Conservation (phyloP, 2,113 vertebrate genomes). For the Phoenicopterus ruber region DNA sequence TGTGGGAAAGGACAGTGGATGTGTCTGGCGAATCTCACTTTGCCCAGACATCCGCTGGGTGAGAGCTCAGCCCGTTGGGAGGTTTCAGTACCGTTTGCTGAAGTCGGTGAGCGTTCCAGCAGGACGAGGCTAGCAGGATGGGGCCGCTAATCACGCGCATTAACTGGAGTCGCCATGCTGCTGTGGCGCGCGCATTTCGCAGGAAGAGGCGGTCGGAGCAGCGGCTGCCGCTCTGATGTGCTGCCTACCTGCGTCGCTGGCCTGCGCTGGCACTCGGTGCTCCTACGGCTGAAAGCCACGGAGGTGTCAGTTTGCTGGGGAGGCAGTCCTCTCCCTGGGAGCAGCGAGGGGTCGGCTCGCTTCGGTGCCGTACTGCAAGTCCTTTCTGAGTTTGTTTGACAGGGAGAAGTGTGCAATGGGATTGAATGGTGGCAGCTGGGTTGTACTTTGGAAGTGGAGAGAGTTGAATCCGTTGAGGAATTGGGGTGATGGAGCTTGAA, state of each 20-base stretch:
- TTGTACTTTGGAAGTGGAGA: neutral
- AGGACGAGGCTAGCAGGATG: neutral
- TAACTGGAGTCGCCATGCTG: neutral
- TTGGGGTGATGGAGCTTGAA: neutral
- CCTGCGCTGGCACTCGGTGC: neutral
- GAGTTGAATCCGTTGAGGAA: neutral
- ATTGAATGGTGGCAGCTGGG: neutral
- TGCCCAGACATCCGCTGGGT: neutral
- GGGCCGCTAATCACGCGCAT: neutral
- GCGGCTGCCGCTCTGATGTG: fast-evolving
- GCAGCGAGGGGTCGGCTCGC: neutral
- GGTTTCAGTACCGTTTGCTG: neutral
- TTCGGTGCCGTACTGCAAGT: neutral
- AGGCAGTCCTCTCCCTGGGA: neutral
- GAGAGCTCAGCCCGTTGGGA: neutral
- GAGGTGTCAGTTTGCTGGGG: neutral
- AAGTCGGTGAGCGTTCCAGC: neutral
- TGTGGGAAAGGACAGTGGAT: neutral
- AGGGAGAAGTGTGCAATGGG: neutral
- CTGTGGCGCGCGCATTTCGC: fast-evolving
- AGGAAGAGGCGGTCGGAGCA: neutral
- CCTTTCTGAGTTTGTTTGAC: neutral
- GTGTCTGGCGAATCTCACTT: neutral
- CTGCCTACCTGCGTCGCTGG: neutral
- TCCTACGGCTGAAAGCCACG: neutral